A percentile compares a stretch with the other conserved stretches of the same genome.
Conservation (phyloP, 2,888 invertebrate species). For the Ephialtes manifestator region DNA sequence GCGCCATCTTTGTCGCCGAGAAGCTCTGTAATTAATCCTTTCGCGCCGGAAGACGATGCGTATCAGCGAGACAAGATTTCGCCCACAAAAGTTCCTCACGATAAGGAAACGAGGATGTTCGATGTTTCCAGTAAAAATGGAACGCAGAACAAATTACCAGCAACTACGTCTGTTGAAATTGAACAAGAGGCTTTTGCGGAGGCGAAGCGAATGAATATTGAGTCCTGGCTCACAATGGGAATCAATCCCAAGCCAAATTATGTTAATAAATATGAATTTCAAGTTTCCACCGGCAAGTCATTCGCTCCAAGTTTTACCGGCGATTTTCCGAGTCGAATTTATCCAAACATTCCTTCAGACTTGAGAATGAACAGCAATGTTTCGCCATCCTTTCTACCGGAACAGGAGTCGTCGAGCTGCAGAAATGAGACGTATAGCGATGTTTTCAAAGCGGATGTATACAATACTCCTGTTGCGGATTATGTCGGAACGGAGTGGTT, state of each 20-base stretch:
- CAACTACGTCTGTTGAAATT: not conserved
- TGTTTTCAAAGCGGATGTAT: not conserved
- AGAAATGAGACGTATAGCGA: not conserved
- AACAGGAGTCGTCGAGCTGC: not conserved
- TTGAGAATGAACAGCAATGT: not conserved
- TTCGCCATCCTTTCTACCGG: not conserved
- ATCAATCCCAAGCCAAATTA: not conserved
- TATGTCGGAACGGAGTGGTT: not conserved
- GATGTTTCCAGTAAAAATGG: not conserved
- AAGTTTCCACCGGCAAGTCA: not conserved
- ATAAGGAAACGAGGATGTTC: conserved; percentile 12
- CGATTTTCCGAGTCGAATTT: not conserved
- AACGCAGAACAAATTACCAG: not conserved
- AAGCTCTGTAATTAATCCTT: not conserved
- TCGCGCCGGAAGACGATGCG: not conserved
- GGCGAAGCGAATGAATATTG: conserved; percentile 19
- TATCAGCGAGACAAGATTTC: not conserved
- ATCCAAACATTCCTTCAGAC: not conserved
- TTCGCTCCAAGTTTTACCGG: not conserved
- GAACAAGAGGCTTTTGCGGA: conserved; percentile 10
- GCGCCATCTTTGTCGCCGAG: conserved; percentile 27
- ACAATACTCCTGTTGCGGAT: not conserved
- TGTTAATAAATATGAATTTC: not conserved
- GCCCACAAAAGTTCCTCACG: not conserved
- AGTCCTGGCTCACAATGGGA: conserved; percentile 26